Percentiles rank a stretch among this genome's conserved stretches.
phyloP scores from a whole-genome alignment of 2,113 vertebrate genomes.

The Gobiocypris rarus region DNA sequence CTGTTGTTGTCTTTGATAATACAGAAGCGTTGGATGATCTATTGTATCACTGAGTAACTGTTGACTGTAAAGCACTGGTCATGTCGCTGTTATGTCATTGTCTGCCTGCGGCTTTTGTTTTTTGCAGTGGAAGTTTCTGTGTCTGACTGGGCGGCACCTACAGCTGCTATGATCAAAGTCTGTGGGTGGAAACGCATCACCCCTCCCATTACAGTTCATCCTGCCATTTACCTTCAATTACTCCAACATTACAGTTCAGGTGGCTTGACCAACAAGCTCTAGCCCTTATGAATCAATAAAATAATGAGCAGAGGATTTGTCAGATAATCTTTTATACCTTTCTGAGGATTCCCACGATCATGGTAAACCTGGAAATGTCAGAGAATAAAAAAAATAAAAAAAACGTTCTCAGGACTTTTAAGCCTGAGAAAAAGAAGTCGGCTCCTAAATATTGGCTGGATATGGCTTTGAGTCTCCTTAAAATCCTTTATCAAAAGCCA shows the following conservation, averaged over 20 bases:
- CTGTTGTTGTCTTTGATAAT: constrained; percentile 38
- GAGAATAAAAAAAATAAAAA: background rate
- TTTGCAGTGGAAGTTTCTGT: constrained; percentile 40
- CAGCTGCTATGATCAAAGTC: constrained; percentile 16
- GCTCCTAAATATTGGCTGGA: background rate
- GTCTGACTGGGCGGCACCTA: constrained; percentile 31
- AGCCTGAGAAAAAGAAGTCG: background rate
- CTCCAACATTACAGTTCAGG: background rate
- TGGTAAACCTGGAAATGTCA: background rate
- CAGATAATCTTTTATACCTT: background rate
- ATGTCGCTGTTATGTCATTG: constrained; percentile 25
- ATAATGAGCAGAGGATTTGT: background rate
- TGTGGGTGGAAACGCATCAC: background rate
- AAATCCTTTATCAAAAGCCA: background rate
- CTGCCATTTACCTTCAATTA: background rate
- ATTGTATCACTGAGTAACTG: constrained; percentile 24
- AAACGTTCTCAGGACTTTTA: background rate
- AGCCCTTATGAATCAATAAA: background rate
- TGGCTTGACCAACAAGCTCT: background rate
- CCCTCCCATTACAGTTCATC: background rate
- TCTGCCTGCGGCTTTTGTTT: constrained; percentile 28
- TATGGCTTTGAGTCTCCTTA: background rate
- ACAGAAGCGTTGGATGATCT: constrained; percentile 6
- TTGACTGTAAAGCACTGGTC: constrained; percentile 20
- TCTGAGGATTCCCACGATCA: background rate